phyloP scores from a whole-genome alignment of 2,888 invertebrate genomes.

The Autographa pulchrina region DNA sequence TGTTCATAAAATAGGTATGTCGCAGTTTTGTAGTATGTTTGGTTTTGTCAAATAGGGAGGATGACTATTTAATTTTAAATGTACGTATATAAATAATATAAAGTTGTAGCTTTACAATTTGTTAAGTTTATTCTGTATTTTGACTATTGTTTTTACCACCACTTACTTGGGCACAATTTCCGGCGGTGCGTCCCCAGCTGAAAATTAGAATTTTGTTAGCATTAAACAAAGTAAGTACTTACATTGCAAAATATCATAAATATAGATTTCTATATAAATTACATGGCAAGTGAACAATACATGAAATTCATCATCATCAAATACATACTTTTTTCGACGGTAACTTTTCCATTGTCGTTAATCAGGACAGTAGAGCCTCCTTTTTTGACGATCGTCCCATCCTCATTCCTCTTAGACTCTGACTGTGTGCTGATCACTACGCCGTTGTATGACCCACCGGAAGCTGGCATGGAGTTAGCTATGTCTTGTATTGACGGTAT shows the following conservation, averaged over 20 bases:
- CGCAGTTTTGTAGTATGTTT: too few relatives aligned
- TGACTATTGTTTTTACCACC: too few relatives aligned
- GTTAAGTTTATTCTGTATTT: too few relatives aligned
- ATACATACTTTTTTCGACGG: constrained; percentile 44
- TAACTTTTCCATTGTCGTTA: constrained; percentile 45
- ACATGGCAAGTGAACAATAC: too few relatives aligned
- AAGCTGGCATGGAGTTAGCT: constrained; percentile 49
- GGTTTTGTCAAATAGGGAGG: too few relatives aligned
- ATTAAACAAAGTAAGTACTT: background rate
- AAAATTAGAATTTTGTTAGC: constrained; percentile 18
- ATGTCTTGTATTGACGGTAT: constrained; percentile 62
- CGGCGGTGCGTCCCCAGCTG: constrained; percentile 46
- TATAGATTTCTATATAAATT: background rate
- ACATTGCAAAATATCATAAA: background rate
- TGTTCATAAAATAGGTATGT: too few relatives aligned
- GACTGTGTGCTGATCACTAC: constrained; percentile 55
- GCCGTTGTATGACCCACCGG: constrained; percentile 62
- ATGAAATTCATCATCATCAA: too few relatives aligned
- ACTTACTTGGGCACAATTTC: constrained; percentile 20
- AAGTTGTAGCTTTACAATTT: too few relatives aligned
- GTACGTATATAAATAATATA: too few relatives aligned
- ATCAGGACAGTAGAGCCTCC: constrained; percentile 28
- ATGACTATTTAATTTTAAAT: too few relatives aligned
- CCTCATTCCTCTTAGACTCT: background rate
- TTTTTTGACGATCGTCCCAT: constrained; percentile 31